A percentile compares a stretch with the other conserved stretches of the same genome.
These are phyloP conservation scores for Cricetomys ansorgei DNA, from an alignment of 2,113 vertebrate genomes.

Conservation along the genomic window DNA sequence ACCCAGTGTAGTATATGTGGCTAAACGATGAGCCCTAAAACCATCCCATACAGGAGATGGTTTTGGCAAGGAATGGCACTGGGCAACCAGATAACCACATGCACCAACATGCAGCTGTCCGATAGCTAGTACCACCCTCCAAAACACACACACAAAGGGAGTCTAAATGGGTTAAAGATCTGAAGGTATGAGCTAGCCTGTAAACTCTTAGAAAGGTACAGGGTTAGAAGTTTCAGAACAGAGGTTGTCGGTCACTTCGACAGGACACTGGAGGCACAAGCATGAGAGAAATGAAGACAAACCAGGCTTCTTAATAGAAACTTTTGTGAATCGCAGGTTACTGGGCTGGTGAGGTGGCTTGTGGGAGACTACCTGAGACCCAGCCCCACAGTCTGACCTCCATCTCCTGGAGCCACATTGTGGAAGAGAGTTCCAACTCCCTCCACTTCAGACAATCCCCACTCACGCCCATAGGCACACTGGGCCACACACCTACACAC, in stretches of 20 bases:
- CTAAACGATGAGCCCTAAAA: neutral
- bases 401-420: neutral
- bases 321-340: neutral
- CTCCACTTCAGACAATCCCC: neutral
- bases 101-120: neutral
- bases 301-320: neutral
- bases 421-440: neutral
- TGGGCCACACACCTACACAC: neutral
- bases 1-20: neutral
- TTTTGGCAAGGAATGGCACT: neutral
- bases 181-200: neutral
- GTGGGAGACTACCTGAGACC: neutral
- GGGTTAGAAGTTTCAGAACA: neutral
- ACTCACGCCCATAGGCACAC: neutral
- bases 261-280: neutral
- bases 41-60: neutral
- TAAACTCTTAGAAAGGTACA: neutral
- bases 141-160: neutral
- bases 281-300: neutral
- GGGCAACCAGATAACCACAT: neutral
- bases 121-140: neutral
- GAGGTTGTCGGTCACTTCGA: neutral
- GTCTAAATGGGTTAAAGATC: neutral
- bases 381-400: neutral
- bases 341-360: neutral